Conservation (phyloP, 2,888 invertebrate genomes). For the Phorcus lineatus region DNA sequence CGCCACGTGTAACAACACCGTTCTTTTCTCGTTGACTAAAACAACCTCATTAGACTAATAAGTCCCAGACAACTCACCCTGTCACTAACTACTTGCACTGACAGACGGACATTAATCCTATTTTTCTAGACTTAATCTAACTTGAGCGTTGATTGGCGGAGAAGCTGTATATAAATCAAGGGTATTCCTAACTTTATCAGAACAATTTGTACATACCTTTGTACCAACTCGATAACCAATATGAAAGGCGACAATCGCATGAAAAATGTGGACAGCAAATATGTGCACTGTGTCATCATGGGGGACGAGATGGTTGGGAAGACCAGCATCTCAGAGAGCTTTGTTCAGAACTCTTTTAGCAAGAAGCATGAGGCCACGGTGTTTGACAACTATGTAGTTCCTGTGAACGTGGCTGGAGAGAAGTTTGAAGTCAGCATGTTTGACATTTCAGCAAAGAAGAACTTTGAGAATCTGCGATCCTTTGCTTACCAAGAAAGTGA, state of each 20-base stretch:
- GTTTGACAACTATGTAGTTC: conserved; percentile 60
- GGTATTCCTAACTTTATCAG: no score
- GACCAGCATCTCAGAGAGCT: conserved; percentile 56
- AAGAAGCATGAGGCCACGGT: conserved; percentile 54
- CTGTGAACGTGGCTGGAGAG: conserved; percentile 54
- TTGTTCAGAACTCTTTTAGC: conserved; percentile 45
- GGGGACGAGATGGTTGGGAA: conserved; percentile 67
- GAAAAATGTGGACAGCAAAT: conserved; percentile 33
- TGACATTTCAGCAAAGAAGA: conserved; percentile 64
- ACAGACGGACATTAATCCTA: no score
- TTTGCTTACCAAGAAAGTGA: conserved; percentile 64
- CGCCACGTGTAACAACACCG: no score
- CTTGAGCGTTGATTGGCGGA: no score
- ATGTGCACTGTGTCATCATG: conserved; percentile 58
- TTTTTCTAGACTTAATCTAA: no score
- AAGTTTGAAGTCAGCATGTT: conserved; percentile 62
- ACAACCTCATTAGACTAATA: no score
- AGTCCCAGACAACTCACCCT: no score
- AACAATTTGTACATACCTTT: no score
- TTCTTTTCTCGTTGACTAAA: no score
- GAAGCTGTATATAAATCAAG: no score
- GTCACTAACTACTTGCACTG: no score
- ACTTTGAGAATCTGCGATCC: conserved; percentile 56
- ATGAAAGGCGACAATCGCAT: conserved; percentile 12
- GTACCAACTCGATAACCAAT: no score